Conservation (phyloP, 2,797 vertebrate species). For the Allobates femoralis region DNA sequence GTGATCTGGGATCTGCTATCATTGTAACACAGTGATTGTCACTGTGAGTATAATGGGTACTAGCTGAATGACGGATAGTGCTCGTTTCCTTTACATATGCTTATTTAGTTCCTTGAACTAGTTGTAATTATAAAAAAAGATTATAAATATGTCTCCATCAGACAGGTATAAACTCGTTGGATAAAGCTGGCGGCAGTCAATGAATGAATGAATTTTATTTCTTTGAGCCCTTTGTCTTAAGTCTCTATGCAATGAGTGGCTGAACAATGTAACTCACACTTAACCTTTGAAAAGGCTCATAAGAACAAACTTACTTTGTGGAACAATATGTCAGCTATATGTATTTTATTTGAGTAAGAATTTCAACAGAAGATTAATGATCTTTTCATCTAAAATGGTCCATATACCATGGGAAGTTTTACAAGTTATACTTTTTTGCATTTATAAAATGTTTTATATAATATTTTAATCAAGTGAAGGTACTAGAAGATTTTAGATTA, state of each 20-base stretch:
- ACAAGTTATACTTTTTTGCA: background rate
- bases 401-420: background rate
- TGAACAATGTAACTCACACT: conserved; percentile 77
- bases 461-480: background rate
- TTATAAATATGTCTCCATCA: conserved; percentile 16
- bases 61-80: background rate
- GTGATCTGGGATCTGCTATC: background rate
- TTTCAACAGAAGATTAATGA: conserved; percentile 46
- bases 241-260: conserved; percentile 78
- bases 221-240: conserved; percentile 75
- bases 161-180: conserved; percentile 76
- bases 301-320: conserved; percentile 79
- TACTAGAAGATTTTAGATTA: background rate
- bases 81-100: background rate
- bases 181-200: conserved; percentile 66
- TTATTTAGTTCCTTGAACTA: conserved; percentile 27
- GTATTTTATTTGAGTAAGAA: conserved; percentile 38
- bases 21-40: background rate
- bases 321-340: conserved; percentile 71
- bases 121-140: background rate
- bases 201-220: conserved; percentile 76
- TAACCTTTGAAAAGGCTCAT: conserved; percentile 81
- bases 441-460: background rate
- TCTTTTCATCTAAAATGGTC: conserved; percentile 30
- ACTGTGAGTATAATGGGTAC: background rate